Conservation (phyloP, 30 jellyfish, hydroid and myxozoan genomes). For the Cassiopea xamachana region DNA sequence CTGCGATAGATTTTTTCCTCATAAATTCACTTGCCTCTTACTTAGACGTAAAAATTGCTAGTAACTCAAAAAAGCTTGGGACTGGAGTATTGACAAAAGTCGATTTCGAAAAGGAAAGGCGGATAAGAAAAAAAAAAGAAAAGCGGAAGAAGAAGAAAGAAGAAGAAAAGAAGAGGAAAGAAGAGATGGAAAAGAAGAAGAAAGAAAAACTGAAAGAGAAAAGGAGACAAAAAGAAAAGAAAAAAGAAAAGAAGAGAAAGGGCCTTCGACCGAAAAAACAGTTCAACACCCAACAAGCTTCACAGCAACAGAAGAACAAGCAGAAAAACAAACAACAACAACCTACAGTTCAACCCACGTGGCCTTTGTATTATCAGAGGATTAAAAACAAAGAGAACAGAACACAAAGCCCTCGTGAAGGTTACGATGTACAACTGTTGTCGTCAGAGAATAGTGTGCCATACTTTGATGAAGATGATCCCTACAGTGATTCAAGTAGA, state of each 20-base stretch:
- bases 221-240: not conserved
- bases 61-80: slow-evolving; percentile 49
- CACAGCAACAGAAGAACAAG: slow-evolving; percentile 6
- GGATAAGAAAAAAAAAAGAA: not conserved
- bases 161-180: not conserved
- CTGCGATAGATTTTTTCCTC: too few species aligned
- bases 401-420: not conserved
- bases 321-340: slow-evolving; percentile 13
- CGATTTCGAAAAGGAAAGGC: slow-evolving; percentile 4
- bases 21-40: too few species aligned
- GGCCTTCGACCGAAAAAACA: not conserved
- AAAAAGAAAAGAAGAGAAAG: not conserved
- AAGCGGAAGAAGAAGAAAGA: not conserved
- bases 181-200: not conserved
- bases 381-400: not conserved
- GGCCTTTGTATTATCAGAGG: slow-evolving; percentile 27
- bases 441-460: slow-evolving; percentile 3
- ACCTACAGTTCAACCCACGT: slow-evolving; percentile 17
- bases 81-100: slow-evolving; percentile 18
- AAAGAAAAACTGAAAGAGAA: not conserved
- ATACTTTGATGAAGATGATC: slow-evolving; percentile 9
- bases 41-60: slow-evolving; percentile 33
- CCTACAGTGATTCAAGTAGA: slow-evolving; percentile 33
- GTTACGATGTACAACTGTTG: not conserved
- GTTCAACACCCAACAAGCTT: not conserved